Evolutionary conservation across 2,888 invertebrate genomes (phyloP), one percentile per base, ranked within the genome.

Genomic region (Synergus japonicus): DNA sequence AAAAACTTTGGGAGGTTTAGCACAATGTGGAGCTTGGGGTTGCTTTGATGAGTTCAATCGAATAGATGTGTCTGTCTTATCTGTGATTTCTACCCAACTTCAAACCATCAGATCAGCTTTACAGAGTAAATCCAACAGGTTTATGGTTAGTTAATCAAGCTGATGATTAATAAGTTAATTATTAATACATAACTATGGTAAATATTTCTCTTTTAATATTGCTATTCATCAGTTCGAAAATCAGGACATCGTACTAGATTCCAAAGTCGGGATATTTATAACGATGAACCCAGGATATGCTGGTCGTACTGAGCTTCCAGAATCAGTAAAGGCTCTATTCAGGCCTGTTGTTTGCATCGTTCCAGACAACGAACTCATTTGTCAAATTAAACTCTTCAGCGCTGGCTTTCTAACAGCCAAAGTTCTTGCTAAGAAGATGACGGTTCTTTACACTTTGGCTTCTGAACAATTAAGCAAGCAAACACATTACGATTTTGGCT

Each of bases 261-360:
- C 94, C 8, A 97, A 97, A 93, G 96, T 98, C 18, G 98, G 98
- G 0, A 96, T 98, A 83, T 98, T 98, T 92, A 97, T 98, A 78
- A 98, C 98, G 0, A 98, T 98, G 97, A 98, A 98, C 93, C 98
- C 98, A 0, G 98, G 98, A 0, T 98, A 98, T 89, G 97, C 97
- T 0, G 97, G 98, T 0, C 95, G 98, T 79, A 98, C 97, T 0
- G 98, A 98, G 89, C 93, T 98, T 46, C 98, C 98, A 0, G 98
- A 98, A 92, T 97, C 97, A 0, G 97, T 98, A 9, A 98, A 98
- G 91, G 97, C 97, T 0, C 93, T 98, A 46, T 98, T 98, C 92
- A 94, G 98, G 12, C 98, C 98, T 0, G 98, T 98, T 3, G 97
- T 97, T 1, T 98, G 98, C 91, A 97, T 98, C 81, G 95, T 97